Evolutionary conservation across 1,140 invertebrate genomes (phyloP).

Genomic region (Platorchestia sp.): DNA sequence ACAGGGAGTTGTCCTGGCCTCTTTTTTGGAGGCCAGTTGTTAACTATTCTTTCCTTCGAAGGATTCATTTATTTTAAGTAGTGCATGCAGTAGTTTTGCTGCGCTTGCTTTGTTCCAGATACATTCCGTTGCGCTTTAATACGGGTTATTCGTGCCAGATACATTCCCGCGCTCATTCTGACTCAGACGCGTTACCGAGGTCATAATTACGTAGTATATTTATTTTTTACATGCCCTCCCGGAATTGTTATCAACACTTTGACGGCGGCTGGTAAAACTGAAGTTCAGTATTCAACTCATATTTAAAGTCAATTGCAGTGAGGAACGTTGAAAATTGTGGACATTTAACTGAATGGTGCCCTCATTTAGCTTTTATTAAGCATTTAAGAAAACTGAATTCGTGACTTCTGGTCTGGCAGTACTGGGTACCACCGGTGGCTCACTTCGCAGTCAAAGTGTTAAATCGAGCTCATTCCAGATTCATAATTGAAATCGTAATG

Average conservation of each 20-base stretch:
- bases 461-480: neutral
- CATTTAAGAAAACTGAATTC: neutral
- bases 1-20: neutral
- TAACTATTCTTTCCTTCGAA: neutral
- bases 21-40: neutral
- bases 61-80: neutral
- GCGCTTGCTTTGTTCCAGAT: neutral
- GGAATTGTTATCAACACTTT: neutral
- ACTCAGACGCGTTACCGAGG: neutral
- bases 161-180: neutral
- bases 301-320: no score
- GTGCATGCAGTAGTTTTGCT: neutral
- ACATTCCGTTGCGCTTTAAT: neutral
- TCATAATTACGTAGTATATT: neutral
- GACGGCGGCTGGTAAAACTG: no score
- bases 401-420: no score
- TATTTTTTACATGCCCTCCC: neutral
- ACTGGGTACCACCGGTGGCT: no score
- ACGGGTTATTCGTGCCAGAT: neutral
- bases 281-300: no score
- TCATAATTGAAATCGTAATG: neutral
- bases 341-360: no score
- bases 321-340: no score
- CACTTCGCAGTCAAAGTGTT: no score
- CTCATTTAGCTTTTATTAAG: neutral